Percentiles rank a stretch among this genome's conserved stretches.
Conservation (phyloP, 2,888 invertebrate species). For the Augochlorella aurata region DNA sequence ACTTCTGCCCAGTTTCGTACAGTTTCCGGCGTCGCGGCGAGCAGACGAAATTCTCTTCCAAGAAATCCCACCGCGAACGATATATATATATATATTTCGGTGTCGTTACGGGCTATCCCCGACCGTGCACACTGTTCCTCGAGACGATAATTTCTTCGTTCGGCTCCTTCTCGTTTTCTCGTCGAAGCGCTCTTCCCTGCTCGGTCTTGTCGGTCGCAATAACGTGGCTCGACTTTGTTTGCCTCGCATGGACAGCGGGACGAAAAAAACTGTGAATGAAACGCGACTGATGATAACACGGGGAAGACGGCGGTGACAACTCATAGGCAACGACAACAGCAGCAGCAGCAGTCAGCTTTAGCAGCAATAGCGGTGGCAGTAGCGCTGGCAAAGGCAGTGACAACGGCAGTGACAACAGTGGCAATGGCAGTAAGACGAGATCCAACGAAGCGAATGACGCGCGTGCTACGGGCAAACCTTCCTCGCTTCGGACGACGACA, state of each 20-base stretch:
- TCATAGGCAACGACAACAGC: slow-evolving; percentile 15
- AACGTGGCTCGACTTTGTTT: no score
- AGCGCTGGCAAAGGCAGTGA: background rate
- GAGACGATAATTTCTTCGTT: background rate
- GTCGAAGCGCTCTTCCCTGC: background rate
- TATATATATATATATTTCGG: no score
- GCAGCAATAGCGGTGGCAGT: no score
- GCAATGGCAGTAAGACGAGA: background rate
- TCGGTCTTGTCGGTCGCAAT: background rate
- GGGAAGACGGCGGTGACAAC: slow-evolving; percentile 3
- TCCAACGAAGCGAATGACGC: background rate
- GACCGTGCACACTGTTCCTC: background rate
- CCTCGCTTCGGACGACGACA: background rate
- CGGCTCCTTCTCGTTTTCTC: background rate
- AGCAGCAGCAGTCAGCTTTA: background rate
- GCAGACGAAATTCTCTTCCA: background rate
- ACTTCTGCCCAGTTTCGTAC: background rate
- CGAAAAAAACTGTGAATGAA: background rate
- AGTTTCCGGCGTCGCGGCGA: background rate
- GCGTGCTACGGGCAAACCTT: background rate
- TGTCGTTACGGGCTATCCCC: no score
- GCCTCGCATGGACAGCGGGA: background rate
- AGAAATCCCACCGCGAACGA: no score
- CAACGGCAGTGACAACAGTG: background rate
- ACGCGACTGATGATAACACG: background rate